A percentile compares a stretch with the other conserved stretches of the same genome.
Conservation (phyloP, 2,113 vertebrate genomes). For the Prochilodus magdalenae region DNA sequence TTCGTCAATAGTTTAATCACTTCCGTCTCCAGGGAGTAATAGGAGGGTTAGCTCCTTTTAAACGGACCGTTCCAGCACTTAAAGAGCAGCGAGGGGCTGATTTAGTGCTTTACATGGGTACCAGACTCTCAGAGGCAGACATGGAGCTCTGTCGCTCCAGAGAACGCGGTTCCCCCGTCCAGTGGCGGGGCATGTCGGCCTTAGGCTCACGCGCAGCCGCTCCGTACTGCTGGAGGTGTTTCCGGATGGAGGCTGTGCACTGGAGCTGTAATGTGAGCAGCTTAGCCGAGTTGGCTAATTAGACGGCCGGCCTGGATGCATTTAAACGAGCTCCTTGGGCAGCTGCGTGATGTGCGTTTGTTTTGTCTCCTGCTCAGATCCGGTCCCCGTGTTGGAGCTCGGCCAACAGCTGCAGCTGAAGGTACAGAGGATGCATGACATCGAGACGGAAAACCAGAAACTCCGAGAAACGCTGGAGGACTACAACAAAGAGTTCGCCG, state of each 20-base stretch:
- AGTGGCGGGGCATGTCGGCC: too few species aligned
- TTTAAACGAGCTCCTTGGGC: not conserved
- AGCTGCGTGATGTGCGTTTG: slow-evolving; percentile 25
- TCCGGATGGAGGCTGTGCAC: too few species aligned
- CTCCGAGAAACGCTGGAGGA: slow-evolving; percentile 97
- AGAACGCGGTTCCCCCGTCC: too few species aligned
- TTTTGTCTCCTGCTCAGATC: slow-evolving; percentile 78
- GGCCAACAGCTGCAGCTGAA: slow-evolving; percentile 98
- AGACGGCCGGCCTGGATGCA: too few species aligned
- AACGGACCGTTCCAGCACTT: not conserved
- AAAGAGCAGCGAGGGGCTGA: not conserved
- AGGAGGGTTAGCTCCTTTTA: not conserved
- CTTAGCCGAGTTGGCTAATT: too few species aligned
- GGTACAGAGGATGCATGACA: slow-evolving; percentile 96
- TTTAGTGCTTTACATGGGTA: too few species aligned
- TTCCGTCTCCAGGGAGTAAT: not conserved
- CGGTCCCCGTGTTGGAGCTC: slow-evolving; percentile 92
- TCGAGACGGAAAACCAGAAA: slow-evolving; percentile 98
- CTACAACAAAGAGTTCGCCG: slow-evolving; percentile 97
- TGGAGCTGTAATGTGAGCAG: too few species aligned
- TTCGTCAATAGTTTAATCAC: not conserved
- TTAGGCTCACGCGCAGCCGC: too few species aligned
- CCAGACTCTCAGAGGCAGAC: too few species aligned
- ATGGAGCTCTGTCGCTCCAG: too few species aligned
- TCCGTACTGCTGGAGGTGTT: too few species aligned